Percentiles rank a stretch among this genome's conserved stretches.
Evolutionary conservation across 2,797 vertebrate genomes (phyloP).

Genomic region (Tiaroga cobitis): DNA sequence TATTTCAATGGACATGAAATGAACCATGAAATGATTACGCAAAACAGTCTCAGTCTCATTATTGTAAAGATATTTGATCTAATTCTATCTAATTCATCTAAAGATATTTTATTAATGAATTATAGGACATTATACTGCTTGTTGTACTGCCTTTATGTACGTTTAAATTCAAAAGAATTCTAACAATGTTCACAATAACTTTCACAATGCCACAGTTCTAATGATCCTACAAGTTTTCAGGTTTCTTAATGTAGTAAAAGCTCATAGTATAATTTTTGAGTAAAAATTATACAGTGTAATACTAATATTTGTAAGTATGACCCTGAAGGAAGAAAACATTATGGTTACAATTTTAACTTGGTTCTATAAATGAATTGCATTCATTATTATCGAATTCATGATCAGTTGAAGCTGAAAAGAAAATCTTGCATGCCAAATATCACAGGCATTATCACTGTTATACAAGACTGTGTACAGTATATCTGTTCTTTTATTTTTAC

Average conservation of each 20-base stretch:
- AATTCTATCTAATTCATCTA: neutral
- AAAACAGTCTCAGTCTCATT: neutral
- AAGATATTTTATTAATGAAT: neutral
- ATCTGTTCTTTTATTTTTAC: neutral
- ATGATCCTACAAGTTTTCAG: neutral
- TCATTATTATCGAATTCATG: constrained; percentile 2
- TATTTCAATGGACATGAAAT: neutral
- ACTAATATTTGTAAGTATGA: constrained; percentile 5
- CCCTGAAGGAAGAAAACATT: neutral
- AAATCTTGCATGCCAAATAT: neutral
- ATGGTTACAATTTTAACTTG: constrained; percentile 4
- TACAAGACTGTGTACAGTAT: neutral
- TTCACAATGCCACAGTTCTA: neutral
- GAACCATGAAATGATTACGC: no score
- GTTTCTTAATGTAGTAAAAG: neutral
- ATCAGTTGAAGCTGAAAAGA: neutral
- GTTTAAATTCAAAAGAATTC: neutral
- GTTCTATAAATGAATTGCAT: constrained; percentile 9
- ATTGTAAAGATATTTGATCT: neutral
- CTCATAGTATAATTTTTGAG: neutral
- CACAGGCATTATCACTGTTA: constrained; percentile 1
- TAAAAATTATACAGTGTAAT: neutral
- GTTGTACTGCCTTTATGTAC: neutral
- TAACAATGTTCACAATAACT: neutral
- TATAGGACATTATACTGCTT: neutral